Percentiles rank a stretch among this genome's conserved stretches.
Conservation (phyloP, 2,888 invertebrate genomes). For the Philonicus albiceps region DNA sequence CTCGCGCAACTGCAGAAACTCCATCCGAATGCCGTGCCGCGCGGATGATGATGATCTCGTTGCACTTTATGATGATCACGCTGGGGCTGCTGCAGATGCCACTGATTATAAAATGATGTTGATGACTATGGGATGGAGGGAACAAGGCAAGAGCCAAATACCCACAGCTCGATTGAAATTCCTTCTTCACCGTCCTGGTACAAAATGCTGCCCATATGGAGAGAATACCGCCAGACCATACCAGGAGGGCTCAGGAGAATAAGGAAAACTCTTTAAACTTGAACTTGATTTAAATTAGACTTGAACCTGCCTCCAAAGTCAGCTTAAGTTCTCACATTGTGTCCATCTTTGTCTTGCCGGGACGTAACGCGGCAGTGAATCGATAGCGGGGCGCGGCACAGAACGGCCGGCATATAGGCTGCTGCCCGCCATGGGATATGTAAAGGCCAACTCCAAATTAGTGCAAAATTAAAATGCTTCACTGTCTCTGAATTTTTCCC, state of each 20-base stretch:
- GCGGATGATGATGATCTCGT: conserved; percentile 46
- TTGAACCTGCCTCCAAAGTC: conserved; percentile 46
- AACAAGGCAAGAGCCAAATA: conserved; percentile 13
- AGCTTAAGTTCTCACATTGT: conserved; percentile 35
- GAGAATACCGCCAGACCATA: conserved; percentile 47
- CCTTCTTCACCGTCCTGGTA: conserved; percentile 33
- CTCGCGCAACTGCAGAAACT: neutral
- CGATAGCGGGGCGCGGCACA: neutral
- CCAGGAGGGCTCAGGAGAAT: conserved; percentile 44
- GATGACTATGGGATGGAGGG: conserved; percentile 38
- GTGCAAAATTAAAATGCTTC: conserved; percentile 48
- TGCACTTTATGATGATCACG: conserved; percentile 46
- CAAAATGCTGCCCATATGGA: conserved; percentile 47
- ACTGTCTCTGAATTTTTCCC: conserved; percentile 46
- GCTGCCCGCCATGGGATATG: neutral
- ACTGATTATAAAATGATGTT: conserved; percentile 47
- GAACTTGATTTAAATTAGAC: conserved; percentile 48
- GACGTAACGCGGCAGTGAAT: neutral
- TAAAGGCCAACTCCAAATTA: conserved; percentile 47
- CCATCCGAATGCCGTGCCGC: neutral
- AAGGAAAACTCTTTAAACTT: conserved; percentile 41
- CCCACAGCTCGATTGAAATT: conserved; percentile 39
- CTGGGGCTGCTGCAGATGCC: conserved; percentile 44
- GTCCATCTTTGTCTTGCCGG: conserved; percentile 30
- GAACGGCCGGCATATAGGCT: neutral